Conservation (phyloP, 2,113 vertebrate species). For the Ictalurus furcatus region DNA sequence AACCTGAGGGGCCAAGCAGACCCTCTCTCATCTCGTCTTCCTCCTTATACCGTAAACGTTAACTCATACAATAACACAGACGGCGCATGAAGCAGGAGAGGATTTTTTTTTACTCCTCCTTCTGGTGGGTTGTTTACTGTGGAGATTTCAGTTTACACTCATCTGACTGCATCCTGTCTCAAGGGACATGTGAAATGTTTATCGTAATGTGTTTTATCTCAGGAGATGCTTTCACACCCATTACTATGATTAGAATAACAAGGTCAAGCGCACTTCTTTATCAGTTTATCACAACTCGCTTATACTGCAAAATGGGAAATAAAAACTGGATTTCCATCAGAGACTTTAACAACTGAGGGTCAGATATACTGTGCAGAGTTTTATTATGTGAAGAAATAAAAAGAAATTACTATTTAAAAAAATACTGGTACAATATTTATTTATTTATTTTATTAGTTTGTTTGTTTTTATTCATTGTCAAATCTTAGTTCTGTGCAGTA, state of each 20-base stretch:
- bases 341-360: neutral
- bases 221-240: constrained; percentile 29
- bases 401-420: neutral
- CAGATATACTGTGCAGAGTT: neutral
- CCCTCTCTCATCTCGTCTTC: neutral
- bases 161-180: constrained; percentile 8
- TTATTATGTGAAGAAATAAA: neutral
- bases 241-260: constrained; percentile 28
- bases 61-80: neutral
- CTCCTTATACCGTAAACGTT: constrained; percentile 57
- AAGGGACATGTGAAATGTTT: constrained; percentile 12
- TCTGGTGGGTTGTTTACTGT: constrained; percentile 4
- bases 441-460: neutral
- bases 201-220: constrained; percentile 30
- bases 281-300: neutral
- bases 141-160: constrained; percentile 5
- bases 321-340: neutral
- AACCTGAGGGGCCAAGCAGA: constrained; percentile 57
- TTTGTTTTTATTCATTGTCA: neutral
- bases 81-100: too few relatives aligned
- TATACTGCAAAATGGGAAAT: neutral
- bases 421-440: neutral
- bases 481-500: neutral
- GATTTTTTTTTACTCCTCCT: neutral
- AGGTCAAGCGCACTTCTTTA: constrained; percentile 25